Percentiles rank a stretch among this genome's conserved stretches.
Conservation (phyloP, 2,888 invertebrate genomes). For the Drosophila nr. medialis region DNA sequence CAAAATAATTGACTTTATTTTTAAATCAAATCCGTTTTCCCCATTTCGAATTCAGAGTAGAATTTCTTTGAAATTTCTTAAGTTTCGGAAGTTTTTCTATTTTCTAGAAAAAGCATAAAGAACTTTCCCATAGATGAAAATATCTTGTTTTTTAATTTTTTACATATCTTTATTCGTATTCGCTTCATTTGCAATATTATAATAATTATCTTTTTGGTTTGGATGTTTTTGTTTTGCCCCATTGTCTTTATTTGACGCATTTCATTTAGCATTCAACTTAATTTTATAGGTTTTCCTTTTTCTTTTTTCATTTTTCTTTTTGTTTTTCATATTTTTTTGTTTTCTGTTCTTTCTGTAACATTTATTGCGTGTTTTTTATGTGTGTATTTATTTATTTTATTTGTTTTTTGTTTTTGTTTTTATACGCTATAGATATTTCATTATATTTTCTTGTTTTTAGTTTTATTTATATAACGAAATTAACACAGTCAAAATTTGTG, state of each 20-base stretch:
- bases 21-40: too few species aligned
- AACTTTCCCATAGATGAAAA: conserved; percentile 6
- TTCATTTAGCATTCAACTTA: conserved; percentile 80
- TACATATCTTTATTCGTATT: conserved; percentile 81
- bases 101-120: background rate
- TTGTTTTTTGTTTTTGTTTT: conserved; percentile 46
- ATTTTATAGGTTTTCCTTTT: conserved; percentile 67
- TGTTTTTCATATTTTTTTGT: conserved; percentile 31
- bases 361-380: conserved; percentile 71
- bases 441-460: conserved; percentile 54
- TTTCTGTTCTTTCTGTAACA: conserved; percentile 69
- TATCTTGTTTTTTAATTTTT: conserved; percentile 46
- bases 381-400: conserved; percentile 47
- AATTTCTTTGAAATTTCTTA: background rate
- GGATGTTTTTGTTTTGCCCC: conserved; percentile 50
- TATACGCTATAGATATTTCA: conserved; percentile 77
- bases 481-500: conserved; percentile 85
- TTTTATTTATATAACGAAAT: conserved; percentile 83
- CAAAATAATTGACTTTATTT: too few species aligned
- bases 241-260: conserved; percentile 53
- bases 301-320: conserved; percentile 28
- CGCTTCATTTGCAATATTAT: conserved; percentile 79
- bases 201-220: conserved; percentile 75
- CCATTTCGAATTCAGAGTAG: background rate
- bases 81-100: background rate